Percentiles rank a stretch among this genome's conserved stretches.
These are phyloP conservation scores for Xestia sexstrigata DNA, from an alignment of 2,888 invertebrate genomes.

Conservation along the genomic window DNA sequence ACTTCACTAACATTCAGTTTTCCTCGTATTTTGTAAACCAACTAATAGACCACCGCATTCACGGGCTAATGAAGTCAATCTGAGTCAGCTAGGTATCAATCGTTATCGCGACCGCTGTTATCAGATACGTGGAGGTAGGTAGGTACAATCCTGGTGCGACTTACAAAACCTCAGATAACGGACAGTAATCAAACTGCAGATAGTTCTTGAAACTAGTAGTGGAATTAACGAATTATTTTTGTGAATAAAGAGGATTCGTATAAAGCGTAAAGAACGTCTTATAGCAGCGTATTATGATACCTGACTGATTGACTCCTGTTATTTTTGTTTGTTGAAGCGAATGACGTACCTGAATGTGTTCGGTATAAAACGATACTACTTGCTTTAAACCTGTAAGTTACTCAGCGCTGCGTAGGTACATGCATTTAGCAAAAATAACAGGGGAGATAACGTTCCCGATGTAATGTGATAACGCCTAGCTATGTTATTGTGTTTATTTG, in stretches of 20 bases:
- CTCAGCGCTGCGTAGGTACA: constrained; percentile 12
- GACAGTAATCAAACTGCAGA: constrained; percentile 48
- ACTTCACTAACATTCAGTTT: constrained; percentile 40
- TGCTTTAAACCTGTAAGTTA: constrained; percentile 12
- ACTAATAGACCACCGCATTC: constrained; percentile 60
- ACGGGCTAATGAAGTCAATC: constrained; percentile 71
- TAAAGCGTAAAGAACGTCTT: constrained; percentile 14
- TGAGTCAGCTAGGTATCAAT: constrained; percentile 84
- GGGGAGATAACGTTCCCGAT: constrained; percentile 40
- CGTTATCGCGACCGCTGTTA: constrained; percentile 84
- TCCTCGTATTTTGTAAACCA: constrained; percentile 32
- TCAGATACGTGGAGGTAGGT: constrained; percentile 80
- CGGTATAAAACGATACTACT: constrained; percentile 34
- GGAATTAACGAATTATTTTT: neutral
- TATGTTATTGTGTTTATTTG: constrained; percentile 13
- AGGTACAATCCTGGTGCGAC: constrained; percentile 46
- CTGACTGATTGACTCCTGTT: constrained; percentile 20
- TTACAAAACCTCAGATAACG: constrained; percentile 51
- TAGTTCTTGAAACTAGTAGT: constrained; percentile 32
- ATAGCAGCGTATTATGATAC: constrained; percentile 14
- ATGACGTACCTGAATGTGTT: constrained; percentile 12
- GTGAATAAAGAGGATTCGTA: neutral
- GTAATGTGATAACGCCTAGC: constrained; percentile 16
- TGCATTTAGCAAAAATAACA: constrained; percentile 47
- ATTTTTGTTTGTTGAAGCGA: constrained; percentile 3